Percentiles rank a stretch among this genome's conserved stretches.
Conservation (phyloP, 2,888 invertebrate species). For the Diaphora mendica region DNA sequence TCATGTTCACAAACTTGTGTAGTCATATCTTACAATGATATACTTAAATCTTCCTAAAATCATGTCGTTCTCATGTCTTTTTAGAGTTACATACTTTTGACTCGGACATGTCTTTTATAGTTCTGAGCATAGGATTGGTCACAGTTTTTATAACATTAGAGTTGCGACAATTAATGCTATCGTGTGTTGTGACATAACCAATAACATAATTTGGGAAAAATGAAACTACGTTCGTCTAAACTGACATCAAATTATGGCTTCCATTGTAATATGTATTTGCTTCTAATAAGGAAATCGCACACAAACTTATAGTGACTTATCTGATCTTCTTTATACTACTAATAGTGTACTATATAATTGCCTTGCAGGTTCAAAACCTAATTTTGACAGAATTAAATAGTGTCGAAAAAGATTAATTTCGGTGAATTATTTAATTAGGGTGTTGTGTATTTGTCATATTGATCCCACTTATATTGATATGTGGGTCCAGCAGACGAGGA, state of each 20-base stretch:
- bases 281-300: neutral
- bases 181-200: too few relatives aligned
- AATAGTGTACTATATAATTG: neutral
- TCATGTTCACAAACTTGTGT: too few relatives aligned
- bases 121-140: too few relatives aligned
- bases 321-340: neutral
- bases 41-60: too few relatives aligned
- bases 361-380: neutral
- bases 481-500: constrained; percentile 56
- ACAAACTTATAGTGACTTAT: neutral
- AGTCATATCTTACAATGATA: too few relatives aligned
- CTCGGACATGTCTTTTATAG: too few relatives aligned
- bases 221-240: neutral
- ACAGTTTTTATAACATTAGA: too few relatives aligned
- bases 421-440: neutral
- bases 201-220: neutral
- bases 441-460: neutral
- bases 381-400: neutral
- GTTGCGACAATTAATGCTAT: too few relatives aligned
- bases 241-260: neutral
- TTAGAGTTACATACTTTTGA: too few relatives aligned
- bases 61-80: too few relatives aligned
- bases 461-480: neutral
- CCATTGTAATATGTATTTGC: neutral
- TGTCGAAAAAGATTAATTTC: neutral